Base-by-base conservation (phyloP, 1,140 invertebrate genomes). In the Linepithema humile region DNA sequence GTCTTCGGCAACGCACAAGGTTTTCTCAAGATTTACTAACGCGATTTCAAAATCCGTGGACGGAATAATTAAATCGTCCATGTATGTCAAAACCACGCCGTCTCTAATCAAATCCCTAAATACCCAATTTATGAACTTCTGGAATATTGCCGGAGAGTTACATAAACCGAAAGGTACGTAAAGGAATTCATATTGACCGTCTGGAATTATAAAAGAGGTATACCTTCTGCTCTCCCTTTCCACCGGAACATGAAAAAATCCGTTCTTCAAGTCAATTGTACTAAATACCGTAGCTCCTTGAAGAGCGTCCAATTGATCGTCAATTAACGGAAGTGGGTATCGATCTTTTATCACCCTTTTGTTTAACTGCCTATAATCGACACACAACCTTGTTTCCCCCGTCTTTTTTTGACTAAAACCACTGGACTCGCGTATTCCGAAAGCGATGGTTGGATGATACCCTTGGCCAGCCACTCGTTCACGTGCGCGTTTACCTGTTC, bases 91-190 rank as follows among this genome's bases (percentile, higher is more conserved):
- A 10, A 59, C 35, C 45, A 38, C 29, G 12, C 26, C 43, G 12
- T 40, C 9, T 10, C 2, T 12, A 23, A 74, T 45, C 2, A 74
- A 40, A 1, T 48, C 10, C 10, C 38, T 17, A 62, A 74, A 74
- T 9, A 32, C 55, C 0, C 1, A 15, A 23, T 90, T 89, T 0
- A 92, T 87, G 5, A 74, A 74, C n/a, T 40, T 57, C 60, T 60
- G 72, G 12, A 74, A 74, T n/a, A 60, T 20, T 15, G 72, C 32
- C 7, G 55, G 72, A 26, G 72, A 57, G 29, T 74, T 74, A 4
- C 50, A n/a, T 17, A 74, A 45, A 5, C 74, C 59, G 9, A 77
- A 77, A 7, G 74, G 74, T 4, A 23, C 20, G 0, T 32, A 5
- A 5, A 32, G 20, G n/a, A 77, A 77, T 17, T 77, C 43, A 7